A percentile compares a stretch with the other conserved stretches of the same genome.
phyloP scores from a whole-genome alignment of 2,888 invertebrate genomes.

The Magallana nippona region DNA sequence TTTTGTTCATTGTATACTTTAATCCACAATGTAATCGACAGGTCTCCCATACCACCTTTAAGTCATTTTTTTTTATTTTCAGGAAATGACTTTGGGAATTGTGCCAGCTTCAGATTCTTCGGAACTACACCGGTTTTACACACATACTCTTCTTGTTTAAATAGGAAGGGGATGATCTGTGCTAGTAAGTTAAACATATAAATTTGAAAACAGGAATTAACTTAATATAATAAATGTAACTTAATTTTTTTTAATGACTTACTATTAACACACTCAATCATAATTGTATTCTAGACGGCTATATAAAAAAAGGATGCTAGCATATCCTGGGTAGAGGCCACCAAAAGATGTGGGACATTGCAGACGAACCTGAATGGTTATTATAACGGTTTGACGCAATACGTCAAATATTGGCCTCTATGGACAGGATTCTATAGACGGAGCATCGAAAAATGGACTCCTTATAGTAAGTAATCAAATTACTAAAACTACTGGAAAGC shows the following conservation, averaged over 20 bases:
- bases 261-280: neutral
- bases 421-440: constrained; percentile 23
- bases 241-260: too few species aligned
- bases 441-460: neutral
- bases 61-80: neutral
- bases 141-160: neutral
- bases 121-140: neutral
- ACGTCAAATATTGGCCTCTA: neutral
- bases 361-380: neutral
- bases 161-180: neutral
- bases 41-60: too few species aligned
- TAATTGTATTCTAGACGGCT: neutral
- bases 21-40: too few species aligned
- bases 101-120: neutral
- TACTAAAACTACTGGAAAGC: too few species aligned
- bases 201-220: too few species aligned
- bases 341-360: neutral
- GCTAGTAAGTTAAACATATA: neutral
- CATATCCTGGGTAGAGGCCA: neutral
- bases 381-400: neutral
- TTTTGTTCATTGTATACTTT: too few species aligned
- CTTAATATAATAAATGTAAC: too few species aligned
- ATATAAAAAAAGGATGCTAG: neutral
- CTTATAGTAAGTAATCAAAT: neutral
- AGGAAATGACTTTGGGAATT: neutral